These are phyloP conservation scores for Drosophila hydei DNA, from an alignment of 1,140 invertebrate species.

Conservation along the genomic window DNA sequence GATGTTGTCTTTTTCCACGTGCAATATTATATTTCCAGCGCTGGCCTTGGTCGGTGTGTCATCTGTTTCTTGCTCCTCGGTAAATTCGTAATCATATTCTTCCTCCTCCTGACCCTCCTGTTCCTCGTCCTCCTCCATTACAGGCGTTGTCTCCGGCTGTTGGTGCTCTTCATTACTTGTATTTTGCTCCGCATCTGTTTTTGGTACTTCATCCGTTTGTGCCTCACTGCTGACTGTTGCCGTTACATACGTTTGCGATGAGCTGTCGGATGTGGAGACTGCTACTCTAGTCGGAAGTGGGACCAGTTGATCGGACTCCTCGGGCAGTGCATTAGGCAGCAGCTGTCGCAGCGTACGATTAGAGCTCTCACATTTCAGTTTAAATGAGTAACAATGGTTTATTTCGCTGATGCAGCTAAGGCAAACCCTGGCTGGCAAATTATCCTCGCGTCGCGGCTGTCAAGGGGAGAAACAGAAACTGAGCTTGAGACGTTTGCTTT, in stretches of 20 bases:
- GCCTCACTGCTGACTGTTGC: conserved; percentile 20
- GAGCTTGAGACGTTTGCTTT: neutral
- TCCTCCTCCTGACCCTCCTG: conserved; percentile 43
- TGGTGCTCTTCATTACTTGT: conserved; percentile 22
- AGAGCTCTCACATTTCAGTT: conserved; percentile 78
- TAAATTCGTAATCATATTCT: conserved; percentile 63
- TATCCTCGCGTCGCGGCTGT: conserved; percentile 64
- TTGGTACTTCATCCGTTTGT: conserved; percentile 45
- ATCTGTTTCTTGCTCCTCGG: conserved; percentile 43
- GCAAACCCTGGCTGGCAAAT: conserved; percentile 73
- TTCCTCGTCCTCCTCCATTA: conserved; percentile 31
- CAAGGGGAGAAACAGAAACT: neutral
- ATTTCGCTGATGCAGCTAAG: conserved; percentile 77
- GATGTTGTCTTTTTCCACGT: conserved; percentile 47
- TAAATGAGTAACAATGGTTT: conserved; percentile 76
- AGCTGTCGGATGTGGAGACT: conserved; percentile 40
- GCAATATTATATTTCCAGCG: conserved; percentile 49
- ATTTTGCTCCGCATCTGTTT: conserved; percentile 31
- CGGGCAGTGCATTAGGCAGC: conserved; percentile 65
- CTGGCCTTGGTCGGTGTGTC: conserved; percentile 26
- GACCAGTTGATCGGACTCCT: conserved; percentile 43
- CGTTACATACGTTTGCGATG: conserved; percentile 43
- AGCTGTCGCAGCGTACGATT: conserved; percentile 70
- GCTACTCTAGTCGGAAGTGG: neutral
- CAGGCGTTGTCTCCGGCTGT: neutral